Evolutionary conservation across 2,888 invertebrate species (phyloP).

Genomic region (Ochlodes sylvanus): DNA sequence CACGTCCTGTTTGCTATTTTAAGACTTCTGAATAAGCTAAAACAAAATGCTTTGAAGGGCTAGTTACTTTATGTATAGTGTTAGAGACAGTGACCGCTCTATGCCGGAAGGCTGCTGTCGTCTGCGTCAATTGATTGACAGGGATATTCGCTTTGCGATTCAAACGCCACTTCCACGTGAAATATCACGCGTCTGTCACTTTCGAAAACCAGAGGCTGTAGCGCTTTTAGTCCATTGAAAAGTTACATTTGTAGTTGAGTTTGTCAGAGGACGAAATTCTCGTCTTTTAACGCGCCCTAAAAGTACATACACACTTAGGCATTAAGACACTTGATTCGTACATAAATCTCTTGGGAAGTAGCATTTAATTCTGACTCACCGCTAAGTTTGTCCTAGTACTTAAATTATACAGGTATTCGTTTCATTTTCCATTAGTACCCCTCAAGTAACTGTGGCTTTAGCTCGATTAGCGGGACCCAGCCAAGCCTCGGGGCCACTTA

Average conservation of each 20-base stretch:
- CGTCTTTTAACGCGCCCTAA: too few relatives aligned
- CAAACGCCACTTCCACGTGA: slow-evolving; percentile 56
- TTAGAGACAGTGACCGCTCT: slow-evolving; percentile 41
- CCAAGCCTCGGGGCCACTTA: slow-evolving; percentile 57
- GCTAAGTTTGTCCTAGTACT: too few relatives aligned
- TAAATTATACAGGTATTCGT: not conserved
- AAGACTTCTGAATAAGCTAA: slow-evolving; percentile 6
- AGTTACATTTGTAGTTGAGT: too few relatives aligned
- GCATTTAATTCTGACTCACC: too few relatives aligned
- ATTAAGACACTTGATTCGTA: too few relatives aligned
- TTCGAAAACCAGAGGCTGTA: slow-evolving; percentile 22
- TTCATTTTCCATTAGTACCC: slow-evolving; percentile 20
- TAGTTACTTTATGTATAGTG: slow-evolving; percentile 25
- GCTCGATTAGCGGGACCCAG: slow-evolving; percentile 66
- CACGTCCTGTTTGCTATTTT: slow-evolving; percentile 19
- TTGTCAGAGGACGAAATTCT: too few relatives aligned
- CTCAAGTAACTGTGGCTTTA: slow-evolving; percentile 58
- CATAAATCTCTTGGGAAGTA: too few relatives aligned
- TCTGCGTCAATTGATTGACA: slow-evolving; percentile 57
- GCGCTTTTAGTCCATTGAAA: not conserved
- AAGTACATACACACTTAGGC: too few relatives aligned
- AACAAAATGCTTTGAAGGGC: slow-evolving; percentile 32
- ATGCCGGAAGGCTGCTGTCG: slow-evolving; percentile 63
- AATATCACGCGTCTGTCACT: slow-evolving; percentile 53
- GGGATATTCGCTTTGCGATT: slow-evolving; percentile 44